A percentile compares a stretch with the other conserved stretches of the same genome.
phyloP scores from a whole-genome alignment of 30 jellyfish, hydroid and myxozoan genomes.

The Turritopsis dohrnii region DNA sequence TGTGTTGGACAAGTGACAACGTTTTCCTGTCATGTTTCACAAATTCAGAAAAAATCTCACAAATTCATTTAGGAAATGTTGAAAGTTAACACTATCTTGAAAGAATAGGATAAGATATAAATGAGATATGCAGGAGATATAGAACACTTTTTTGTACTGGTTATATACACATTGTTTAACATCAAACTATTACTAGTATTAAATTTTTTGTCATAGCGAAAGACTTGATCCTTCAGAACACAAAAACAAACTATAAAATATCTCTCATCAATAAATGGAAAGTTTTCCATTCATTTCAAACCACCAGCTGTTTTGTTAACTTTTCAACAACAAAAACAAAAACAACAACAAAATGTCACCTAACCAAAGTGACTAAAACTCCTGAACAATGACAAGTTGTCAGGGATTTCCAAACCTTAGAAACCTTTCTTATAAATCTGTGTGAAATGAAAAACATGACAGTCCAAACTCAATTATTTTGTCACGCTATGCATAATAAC shows the following conservation, averaged over 20 bases:
- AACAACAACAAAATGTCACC: not conserved
- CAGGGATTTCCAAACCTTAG: not conserved
- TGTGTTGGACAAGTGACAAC: not conserved
- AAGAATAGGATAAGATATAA: too few relatives aligned
- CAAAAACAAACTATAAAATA: not conserved
- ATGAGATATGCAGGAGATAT: too few relatives aligned
- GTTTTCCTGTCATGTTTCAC: not conserved
- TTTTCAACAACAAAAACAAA: too few relatives aligned
- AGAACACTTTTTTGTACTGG: too few relatives aligned
- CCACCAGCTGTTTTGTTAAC: not conserved
- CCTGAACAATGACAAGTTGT: not conserved
- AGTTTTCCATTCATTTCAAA: not conserved
- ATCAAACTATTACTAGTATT: too few relatives aligned
- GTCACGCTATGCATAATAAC: not conserved
- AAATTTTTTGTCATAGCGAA: too few relatives aligned
- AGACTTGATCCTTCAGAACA: too few relatives aligned
- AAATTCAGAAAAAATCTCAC: not conserved
- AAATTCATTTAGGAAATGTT: not conserved
- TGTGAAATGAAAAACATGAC: not conserved
- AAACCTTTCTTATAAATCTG: not conserved
- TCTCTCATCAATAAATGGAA: not conserved
- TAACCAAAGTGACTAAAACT: not conserved
- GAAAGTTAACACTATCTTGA: not conserved
- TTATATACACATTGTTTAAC: too few relatives aligned
- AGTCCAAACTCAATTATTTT: not conserved